These are phyloP conservation scores for Hyposoter dolosus DNA, from an alignment of 2,888 invertebrate species.

Conservation along the genomic window DNA sequence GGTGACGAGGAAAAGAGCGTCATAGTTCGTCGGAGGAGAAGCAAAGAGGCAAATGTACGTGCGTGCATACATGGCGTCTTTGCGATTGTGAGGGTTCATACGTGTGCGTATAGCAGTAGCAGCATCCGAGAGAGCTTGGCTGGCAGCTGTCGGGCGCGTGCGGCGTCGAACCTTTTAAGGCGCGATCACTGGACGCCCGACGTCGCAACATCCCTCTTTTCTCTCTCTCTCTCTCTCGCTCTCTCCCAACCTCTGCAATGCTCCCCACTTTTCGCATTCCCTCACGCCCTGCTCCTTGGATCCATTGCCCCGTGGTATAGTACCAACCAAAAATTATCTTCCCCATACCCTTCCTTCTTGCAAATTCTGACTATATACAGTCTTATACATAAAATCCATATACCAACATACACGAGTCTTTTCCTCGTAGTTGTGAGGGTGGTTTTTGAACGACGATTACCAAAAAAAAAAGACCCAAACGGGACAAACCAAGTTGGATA, in stretches of 20 bases:
- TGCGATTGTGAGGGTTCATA: constrained; percentile 20
- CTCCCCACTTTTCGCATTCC: constrained; percentile 18
- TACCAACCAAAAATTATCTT: constrained; percentile 3
- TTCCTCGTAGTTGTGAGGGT: background rate
- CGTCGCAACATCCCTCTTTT: constrained; percentile 81
- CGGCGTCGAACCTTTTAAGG: constrained; percentile 85
- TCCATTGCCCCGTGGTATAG: constrained; percentile 7
- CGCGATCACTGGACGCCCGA: constrained; percentile 84
- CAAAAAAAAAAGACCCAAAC: background rate
- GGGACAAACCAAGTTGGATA: background rate
- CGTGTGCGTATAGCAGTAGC: constrained; percentile 13
- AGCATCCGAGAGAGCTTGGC: constrained; percentile 68
- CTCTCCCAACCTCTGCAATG: constrained; percentile 4
- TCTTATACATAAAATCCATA: background rate
- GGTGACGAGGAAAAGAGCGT: constrained; percentile 54
- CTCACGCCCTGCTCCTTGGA: constrained; percentile 2
- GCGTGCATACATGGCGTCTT: background rate
- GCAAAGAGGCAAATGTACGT: constrained; percentile 41
- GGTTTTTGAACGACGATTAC: background rate
- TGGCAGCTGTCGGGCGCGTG: constrained; percentile 84
- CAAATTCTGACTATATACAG: constrained; percentile 3
- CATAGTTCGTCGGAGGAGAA: constrained; percentile 40
- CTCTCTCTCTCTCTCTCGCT: constrained; percentile 66
- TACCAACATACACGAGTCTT: background rate
- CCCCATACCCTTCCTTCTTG: background rate